phyloP scores from a whole-genome alignment of 2,113 vertebrate genomes.

The Pseudorhombus dupliciocellatus region DNA sequence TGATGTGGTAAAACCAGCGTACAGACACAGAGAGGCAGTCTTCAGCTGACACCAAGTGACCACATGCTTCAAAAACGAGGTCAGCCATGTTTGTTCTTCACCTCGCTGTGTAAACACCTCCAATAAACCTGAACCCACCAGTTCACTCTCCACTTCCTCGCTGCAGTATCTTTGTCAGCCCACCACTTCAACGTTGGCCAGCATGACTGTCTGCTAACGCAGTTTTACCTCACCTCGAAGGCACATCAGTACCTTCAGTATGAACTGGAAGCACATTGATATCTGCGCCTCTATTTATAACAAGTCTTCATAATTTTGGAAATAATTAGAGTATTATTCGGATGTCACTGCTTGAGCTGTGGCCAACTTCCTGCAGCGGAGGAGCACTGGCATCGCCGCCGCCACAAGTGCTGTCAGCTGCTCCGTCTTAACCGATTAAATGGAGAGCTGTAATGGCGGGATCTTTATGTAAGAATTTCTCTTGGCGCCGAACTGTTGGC shows the following conservation, averaged over 20 bases:
- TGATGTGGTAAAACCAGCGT: too few relatives aligned
- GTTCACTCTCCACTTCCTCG: constrained; percentile 4
- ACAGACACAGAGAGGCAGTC: constrained; percentile 6
- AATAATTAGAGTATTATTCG: not conserved
- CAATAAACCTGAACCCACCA: constrained; percentile 8
- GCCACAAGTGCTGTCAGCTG: constrained; percentile 54
- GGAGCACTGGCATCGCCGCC: constrained; percentile 32
- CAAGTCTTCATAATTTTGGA: not conserved
- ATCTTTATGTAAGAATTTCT: constrained; percentile 45
- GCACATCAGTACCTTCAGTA: not conserved
- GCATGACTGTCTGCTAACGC: not conserved
- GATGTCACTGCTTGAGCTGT: not conserved
- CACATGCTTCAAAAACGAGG: constrained; percentile 12
- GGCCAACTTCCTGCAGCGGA: constrained; percentile 25
- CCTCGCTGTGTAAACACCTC: constrained; percentile 47
- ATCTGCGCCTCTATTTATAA: not conserved
- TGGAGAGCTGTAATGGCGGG: constrained; percentile 30
- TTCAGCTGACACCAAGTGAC: constrained; percentile 20
- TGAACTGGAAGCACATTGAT: not conserved
- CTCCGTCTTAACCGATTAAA: constrained; percentile 43
- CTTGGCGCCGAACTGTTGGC: constrained; percentile 43
- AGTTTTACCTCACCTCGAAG: constrained; percentile 7
- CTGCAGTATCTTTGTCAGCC: not conserved
- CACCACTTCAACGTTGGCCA: not conserved
- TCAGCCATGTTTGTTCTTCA: constrained; percentile 55